Percentiles rank a stretch among this genome's conserved stretches.
phyloP scores from a whole-genome alignment of 2,113 vertebrate genomes.

The Zapus hudsonius region DNA sequence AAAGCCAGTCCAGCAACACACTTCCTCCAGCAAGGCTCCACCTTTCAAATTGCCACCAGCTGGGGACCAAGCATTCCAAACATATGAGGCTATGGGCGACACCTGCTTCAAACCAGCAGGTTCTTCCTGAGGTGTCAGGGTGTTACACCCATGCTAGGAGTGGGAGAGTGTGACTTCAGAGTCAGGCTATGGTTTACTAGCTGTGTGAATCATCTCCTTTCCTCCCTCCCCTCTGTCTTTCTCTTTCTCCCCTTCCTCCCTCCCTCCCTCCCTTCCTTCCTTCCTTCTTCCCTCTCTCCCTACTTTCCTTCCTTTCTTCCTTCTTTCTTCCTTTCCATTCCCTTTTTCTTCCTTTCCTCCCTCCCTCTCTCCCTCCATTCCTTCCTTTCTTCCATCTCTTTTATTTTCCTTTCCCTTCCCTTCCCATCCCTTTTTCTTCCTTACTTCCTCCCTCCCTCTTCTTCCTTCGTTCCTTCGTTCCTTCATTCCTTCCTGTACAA shows the following conservation, averaged over 20 bases:
- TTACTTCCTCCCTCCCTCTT: background rate
- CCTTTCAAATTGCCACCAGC: too few relatives aligned
- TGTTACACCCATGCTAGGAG: background rate
- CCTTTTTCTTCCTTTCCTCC: too few relatives aligned
- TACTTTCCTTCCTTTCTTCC: background rate
- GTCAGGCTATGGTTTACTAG: background rate
- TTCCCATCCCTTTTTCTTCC: background rate
- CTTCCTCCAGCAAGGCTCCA: too few relatives aligned
- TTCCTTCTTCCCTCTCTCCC: background rate
- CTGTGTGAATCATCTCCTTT: background rate
- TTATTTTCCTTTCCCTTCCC: too few relatives aligned
- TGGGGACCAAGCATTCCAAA: too few relatives aligned
- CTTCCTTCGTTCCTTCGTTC: background rate
- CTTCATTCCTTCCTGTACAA: background rate
- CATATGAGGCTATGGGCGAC: too few relatives aligned
- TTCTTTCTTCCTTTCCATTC: background rate
- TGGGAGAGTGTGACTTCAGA: background rate
- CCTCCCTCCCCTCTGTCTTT: background rate
- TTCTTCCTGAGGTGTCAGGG: background rate
- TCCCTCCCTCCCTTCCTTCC: background rate
- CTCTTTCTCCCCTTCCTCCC: too few relatives aligned
- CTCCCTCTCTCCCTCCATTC: too few relatives aligned
- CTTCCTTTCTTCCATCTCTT: background rate
- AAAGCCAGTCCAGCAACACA: too few relatives aligned
- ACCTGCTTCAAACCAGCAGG: too few relatives aligned